Evolutionary conservation across 2,113 vertebrate genomes (phyloP).

Genomic region (Macquaria australasica): DNA sequence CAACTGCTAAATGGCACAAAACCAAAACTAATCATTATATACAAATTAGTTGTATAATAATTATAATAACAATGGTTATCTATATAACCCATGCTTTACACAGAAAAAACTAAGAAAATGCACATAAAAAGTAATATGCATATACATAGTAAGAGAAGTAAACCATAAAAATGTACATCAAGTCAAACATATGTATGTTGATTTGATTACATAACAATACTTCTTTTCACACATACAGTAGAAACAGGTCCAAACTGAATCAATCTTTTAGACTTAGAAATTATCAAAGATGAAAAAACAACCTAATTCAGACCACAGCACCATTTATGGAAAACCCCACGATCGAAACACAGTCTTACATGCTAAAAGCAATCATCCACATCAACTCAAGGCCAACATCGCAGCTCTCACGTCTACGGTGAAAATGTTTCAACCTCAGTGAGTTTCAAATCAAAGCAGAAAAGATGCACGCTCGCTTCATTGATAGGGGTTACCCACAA

Average conservation of each 20-base stretch:
- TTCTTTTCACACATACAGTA: background rate
- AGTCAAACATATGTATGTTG: too few relatives aligned
- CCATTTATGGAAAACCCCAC: background rate
- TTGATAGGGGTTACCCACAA: background rate
- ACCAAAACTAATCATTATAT: too few relatives aligned
- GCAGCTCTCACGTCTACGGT: background rate
- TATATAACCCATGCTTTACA: too few relatives aligned
- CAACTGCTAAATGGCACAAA: too few relatives aligned
- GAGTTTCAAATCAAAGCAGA: background rate
- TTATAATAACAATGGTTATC: too few relatives aligned
- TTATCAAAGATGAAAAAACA: background rate
- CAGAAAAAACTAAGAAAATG: too few relatives aligned
- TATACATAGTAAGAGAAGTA: too few relatives aligned
- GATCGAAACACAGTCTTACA: background rate
- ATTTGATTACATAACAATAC: background rate
- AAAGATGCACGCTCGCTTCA: background rate
- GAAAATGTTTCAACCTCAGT: background rate
- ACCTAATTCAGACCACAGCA: background rate
- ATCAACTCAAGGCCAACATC: background rate
- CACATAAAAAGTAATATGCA: too few relatives aligned
- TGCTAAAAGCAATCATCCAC: background rate
- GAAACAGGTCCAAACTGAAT: background rate
- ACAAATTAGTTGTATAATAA: too few relatives aligned
- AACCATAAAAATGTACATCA: background rate
- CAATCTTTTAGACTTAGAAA: background rate